Evolutionary conservation across 2,888 invertebrate species (phyloP).

Genomic region (Temnothorax unifasciatus): DNA sequence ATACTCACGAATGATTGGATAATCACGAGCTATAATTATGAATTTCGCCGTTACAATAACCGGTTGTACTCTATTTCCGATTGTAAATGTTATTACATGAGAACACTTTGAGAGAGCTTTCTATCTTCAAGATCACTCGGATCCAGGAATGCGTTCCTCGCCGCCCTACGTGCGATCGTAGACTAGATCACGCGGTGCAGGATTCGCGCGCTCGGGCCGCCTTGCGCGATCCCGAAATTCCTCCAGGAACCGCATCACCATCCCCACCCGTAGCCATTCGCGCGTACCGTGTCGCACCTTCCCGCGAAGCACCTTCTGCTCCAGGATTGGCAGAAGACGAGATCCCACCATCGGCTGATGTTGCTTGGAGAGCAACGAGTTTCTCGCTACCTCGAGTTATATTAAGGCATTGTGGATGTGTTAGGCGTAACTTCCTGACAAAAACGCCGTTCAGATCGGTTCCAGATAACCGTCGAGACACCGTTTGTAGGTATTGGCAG

Average conservation of each 20-base stretch:
- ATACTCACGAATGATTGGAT: constrained; percentile 39
- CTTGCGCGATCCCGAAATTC: constrained; percentile 77
- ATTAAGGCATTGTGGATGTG: constrained; percentile 73
- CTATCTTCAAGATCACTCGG: background rate
- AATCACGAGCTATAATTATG: constrained; percentile 29
- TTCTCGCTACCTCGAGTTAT: constrained; percentile 75
- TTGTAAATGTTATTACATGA: constrained; percentile 24
- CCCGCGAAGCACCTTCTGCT: constrained; percentile 65
- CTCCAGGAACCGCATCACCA: constrained; percentile 77
- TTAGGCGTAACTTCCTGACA: constrained; percentile 62
- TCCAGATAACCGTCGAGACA: constrained; percentile 35
- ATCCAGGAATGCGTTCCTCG: constrained; percentile 56
- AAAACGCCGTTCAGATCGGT: constrained; percentile 60
- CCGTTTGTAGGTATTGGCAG: background rate
- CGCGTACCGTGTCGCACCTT: constrained; percentile 62
- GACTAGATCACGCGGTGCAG: constrained; percentile 70
- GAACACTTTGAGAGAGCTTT: constrained; percentile 1
- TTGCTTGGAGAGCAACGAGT: constrained; percentile 63
- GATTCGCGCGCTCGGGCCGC: constrained; percentile 46
- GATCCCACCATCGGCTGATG: constrained; percentile 69
- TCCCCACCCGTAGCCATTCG: constrained; percentile 67
- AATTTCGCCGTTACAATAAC: background rate
- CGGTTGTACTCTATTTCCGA: background rate
- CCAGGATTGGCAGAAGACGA: constrained; percentile 76
- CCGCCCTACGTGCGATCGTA: constrained; percentile 64